Evolutionary conservation across 2,797 vertebrate species (phyloP), one percentile per base, ranked within the genome.

Genomic region (Hypotaenidia okinawae): DNA sequence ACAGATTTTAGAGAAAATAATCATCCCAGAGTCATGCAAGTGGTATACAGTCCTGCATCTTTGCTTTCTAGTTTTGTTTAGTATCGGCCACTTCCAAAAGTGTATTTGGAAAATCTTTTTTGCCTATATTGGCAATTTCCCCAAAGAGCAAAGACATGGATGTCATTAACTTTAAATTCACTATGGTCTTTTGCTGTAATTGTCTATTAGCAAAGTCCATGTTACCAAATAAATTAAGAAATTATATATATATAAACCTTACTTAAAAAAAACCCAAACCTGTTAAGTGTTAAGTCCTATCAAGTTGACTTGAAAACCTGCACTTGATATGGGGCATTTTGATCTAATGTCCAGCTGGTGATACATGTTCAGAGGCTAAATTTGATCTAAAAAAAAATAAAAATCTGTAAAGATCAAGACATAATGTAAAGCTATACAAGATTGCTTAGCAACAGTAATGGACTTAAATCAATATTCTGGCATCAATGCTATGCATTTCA

Each of bases 381-480:
- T 51, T 41, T 74, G 59, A 55, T 51, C 41, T 14, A 54, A 88
- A 89, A 81, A 37, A 94, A 62, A 94, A 70, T 73, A 77, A 64
- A 86, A 68, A 84, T 35, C 84, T 86, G 16, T 52, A 82, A 80
- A 88, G 62, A 58, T 32, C 54, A 89, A 72, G 81, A 58, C 59
- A 63, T 59, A 92, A 74, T 37, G 43, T 51, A 90, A 76, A 94
- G 76, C 41, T 83, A 75, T 69, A 63, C 64, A 69, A 78, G 49
- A 91, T 89, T 75, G 72, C 72, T 87, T 87, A 66, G 77, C 81
- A 95, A 54, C 45, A 68, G 54, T 52, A 74, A 84, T 84, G 75
- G 52, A 89, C 84, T 89, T 90, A 93, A 96, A 90, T 90, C 94
- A 91, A 92, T 97, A 93, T 83, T 94, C 57, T 94, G 84, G 84